phyloP scores from a whole-genome alignment of 2,888 invertebrate genomes.

The Acrobasis consociella region DNA sequence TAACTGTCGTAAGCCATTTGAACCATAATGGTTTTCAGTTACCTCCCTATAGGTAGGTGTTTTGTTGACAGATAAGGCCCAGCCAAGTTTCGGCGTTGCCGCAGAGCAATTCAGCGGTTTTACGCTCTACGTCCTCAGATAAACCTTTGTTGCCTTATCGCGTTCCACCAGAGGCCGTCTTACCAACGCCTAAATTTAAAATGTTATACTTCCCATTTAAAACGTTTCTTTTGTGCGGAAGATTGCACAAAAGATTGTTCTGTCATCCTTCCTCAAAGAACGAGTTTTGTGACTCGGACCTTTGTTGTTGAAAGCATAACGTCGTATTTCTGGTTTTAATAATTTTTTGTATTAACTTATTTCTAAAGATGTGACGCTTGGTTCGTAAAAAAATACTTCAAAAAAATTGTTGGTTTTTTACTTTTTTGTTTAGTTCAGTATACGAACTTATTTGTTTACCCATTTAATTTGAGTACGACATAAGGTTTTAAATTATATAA shows the following conservation, averaged over 20 bases:
- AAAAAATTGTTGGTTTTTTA: no score
- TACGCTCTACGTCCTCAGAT: conserved; percentile 62
- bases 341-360: neutral
- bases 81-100: conserved; percentile 57
- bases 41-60: conserved; percentile 50
- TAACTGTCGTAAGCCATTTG: neutral
- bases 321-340: conserved; percentile 13
- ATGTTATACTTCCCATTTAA: conserved; percentile 39
- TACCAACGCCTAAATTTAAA: conserved; percentile 52
- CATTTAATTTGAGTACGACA: no score
- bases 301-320: conserved; percentile 19
- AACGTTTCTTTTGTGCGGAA: conserved; percentile 23
- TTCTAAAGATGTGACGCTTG: neutral
- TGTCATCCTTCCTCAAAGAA: conserved; percentile 23
- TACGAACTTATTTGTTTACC: no score
- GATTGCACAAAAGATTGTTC: conserved; percentile 22
- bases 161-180: conserved; percentile 45
- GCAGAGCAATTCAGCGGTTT: conserved; percentile 62
- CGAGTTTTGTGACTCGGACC: conserved; percentile 15
- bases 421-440: no score
- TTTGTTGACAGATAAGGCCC: conserved; percentile 70
- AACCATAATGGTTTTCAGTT: conserved; percentile 16
- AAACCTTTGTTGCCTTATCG: conserved; percentile 72
- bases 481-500: no score
- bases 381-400: neutral